Evolutionary conservation across 2,888 invertebrate species (phyloP).

Genomic region (Hydroisotoma schaefferi): DNA sequence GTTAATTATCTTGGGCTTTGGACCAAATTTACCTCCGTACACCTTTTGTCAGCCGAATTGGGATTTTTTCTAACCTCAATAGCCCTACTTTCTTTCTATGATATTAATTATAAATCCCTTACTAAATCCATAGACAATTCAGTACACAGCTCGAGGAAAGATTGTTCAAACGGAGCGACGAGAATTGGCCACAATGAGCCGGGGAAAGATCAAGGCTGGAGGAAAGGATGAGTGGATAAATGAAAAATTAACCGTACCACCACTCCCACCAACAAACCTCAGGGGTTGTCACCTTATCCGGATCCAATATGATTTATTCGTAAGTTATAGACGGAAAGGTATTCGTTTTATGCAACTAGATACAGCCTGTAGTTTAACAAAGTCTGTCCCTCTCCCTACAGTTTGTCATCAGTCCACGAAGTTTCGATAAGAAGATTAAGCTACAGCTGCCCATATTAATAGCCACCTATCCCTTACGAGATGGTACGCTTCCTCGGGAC

Average conservation of each 20-base stretch:
- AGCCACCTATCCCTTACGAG: slow-evolving; percentile 81
- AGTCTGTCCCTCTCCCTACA: slow-evolving; percentile 52
- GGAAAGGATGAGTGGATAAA: slow-evolving; percentile 80
- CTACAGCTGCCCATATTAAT: slow-evolving; percentile 85
- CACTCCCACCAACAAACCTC: slow-evolving; percentile 88
- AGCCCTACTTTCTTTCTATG: no score
- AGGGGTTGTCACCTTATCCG: slow-evolving; percentile 90
- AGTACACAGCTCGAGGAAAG: slow-evolving; percentile 81
- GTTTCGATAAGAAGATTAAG: slow-evolving; percentile 85
- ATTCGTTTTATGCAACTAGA: background rate
- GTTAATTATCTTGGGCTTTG: no score
- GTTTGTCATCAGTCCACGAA: slow-evolving; percentile 89
- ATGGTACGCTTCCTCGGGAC: slow-evolving; percentile 57
- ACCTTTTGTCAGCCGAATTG: no score
- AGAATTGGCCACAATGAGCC: slow-evolving; percentile 71
- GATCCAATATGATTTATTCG: slow-evolving; percentile 88
- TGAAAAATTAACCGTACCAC: slow-evolving; percentile 86
- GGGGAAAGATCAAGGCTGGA: slow-evolving; percentile 77
- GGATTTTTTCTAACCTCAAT: no score
- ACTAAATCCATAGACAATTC: slow-evolving; percentile 73
- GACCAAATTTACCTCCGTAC: no score
- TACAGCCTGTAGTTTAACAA: no score
- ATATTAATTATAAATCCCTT: no score
- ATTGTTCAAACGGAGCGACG: slow-evolving; percentile 81
- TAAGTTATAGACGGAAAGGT: slow-evolving; percentile 55